Conservation (phyloP, 2,113 vertebrate species). For the Girardinichthys multiradiatus region DNA sequence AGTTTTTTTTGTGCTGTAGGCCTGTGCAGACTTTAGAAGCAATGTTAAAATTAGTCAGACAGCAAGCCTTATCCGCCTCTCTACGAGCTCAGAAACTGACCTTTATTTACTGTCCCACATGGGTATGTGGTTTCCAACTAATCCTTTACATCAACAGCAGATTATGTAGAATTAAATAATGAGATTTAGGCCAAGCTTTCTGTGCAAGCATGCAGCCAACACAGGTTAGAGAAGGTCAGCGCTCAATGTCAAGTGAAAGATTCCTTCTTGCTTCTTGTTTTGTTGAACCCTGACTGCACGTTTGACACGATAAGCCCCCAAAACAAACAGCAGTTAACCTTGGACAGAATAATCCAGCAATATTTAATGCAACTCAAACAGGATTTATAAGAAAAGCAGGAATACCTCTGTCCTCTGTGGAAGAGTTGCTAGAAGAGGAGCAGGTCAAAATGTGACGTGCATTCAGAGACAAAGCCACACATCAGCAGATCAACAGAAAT, state of each 20-base stretch:
- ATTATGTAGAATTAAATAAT: slow-evolving; percentile 29
- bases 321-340: slow-evolving; percentile 9
- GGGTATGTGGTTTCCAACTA: slow-evolving; percentile 68
- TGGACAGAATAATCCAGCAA: background rate
- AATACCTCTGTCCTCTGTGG: slow-evolving; percentile 66
- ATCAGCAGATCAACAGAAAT: slow-evolving; percentile 55
- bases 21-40: slow-evolving; percentile 14
- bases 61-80: background rate
- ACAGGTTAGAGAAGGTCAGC: slow-evolving; percentile 51
- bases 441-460: slow-evolving; percentile 45
- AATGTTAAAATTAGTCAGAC: slow-evolving; percentile 4
- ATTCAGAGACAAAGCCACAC: slow-evolving; percentile 50
- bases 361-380: background rate
- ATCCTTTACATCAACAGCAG: slow-evolving; percentile 43
- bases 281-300: background rate
- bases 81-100: slow-evolving; percentile 14
- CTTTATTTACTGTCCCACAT: slow-evolving; percentile 56
- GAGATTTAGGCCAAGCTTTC: slow-evolving; percentile 22
- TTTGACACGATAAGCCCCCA: background rate
- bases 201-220: slow-evolving; percentile 19
- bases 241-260: slow-evolving; percentile 47
- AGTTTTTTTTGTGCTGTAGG: background rate
- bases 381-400: slow-evolving; percentile 9
- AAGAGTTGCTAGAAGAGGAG: slow-evolving; percentile 41
- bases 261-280: slow-evolving; percentile 18